Evolutionary conservation across 2,888 invertebrate species (phyloP).

Genomic region (Zhuqinia jingwanae): DNA sequence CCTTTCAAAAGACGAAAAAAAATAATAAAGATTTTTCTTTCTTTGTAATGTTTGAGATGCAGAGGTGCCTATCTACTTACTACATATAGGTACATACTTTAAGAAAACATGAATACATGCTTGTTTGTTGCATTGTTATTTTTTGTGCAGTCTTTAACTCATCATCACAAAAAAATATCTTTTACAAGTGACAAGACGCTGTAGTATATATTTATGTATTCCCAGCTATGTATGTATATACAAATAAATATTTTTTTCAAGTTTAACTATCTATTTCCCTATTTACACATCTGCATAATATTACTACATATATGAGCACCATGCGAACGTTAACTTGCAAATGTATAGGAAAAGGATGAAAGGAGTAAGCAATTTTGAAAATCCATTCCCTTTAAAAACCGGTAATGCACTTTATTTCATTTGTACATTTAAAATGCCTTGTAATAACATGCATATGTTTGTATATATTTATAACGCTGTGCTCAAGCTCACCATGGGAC

Average conservation of each 20-base stretch:
- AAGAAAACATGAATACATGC: constrained; percentile 33
- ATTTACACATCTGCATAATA: no score
- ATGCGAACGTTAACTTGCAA: neutral
- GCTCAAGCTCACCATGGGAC: constrained; percentile 36
- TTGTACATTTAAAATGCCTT: no score
- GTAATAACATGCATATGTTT: no score
- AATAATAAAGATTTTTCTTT: neutral
- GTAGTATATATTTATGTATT: no score
- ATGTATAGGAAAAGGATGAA: constrained; percentile 8
- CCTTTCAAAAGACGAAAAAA: neutral
- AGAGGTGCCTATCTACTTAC: no score
- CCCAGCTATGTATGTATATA: no score
- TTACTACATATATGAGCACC: no score
- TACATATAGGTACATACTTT: constrained; percentile 15
- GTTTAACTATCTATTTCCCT: no score
- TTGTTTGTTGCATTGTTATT: no score
- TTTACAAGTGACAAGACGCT: no score
- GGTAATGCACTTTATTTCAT: constrained; percentile 52
- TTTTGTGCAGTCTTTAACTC: constrained; percentile 17
- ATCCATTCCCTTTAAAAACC: constrained; percentile 65
- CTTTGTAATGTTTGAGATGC: neutral
- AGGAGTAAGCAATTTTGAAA: no score
- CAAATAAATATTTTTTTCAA: no score
- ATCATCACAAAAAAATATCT: constrained; percentile 14
- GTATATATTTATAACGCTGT: neutral